These are phyloP conservation scores for Clarias gariepinus DNA, from an alignment of 2,113 vertebrate species.

Conservation along the genomic window DNA sequence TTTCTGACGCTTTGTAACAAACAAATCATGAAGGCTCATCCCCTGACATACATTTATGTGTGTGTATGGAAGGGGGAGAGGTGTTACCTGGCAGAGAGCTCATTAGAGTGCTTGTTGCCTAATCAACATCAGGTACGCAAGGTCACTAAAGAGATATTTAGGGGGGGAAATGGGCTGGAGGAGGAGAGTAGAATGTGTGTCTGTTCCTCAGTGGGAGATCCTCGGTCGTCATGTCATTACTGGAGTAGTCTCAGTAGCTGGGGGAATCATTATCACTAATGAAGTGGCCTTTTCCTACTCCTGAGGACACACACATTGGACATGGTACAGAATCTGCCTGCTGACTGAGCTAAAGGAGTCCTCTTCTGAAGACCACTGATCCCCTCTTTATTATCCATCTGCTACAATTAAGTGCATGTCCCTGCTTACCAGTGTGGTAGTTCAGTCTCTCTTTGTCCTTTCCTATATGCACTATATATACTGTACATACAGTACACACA, in stretches of 20 bases:
- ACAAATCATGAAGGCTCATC: slow-evolving; percentile 14
- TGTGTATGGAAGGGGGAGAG: neutral
- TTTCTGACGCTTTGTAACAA: slow-evolving; percentile 34
- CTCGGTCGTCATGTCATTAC: slow-evolving; percentile 57
- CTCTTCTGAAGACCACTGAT: slow-evolving; percentile 33
- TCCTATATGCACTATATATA: too few species aligned
- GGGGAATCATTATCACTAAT: slow-evolving; percentile 69
- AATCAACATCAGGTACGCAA: slow-evolving; percentile 60
- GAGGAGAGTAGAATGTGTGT: neutral
- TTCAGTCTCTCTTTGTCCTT: neutral
- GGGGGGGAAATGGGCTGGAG: neutral
- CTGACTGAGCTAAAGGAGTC: slow-evolving; percentile 38
- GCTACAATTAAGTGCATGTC: neutral
- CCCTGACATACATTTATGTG: neutral
- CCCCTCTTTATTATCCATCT: slow-evolving; percentile 40
- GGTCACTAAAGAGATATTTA: slow-evolving; percentile 16
- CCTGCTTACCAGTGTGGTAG: slow-evolving; percentile 8
- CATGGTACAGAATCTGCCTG: slow-evolving; percentile 26
- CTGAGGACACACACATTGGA: slow-evolving; percentile 31
- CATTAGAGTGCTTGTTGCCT: slow-evolving; percentile 71
- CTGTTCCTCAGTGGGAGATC: slow-evolving; percentile 4
- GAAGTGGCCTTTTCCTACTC: slow-evolving; percentile 57
- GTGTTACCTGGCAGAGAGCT: slow-evolving; percentile 60
- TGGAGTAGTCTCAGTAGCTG: slow-evolving; percentile 39
- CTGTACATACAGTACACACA: neutral